phyloP scores from a whole-genome alignment of 2,113 vertebrate species.

The Lanius collurio region DNA sequence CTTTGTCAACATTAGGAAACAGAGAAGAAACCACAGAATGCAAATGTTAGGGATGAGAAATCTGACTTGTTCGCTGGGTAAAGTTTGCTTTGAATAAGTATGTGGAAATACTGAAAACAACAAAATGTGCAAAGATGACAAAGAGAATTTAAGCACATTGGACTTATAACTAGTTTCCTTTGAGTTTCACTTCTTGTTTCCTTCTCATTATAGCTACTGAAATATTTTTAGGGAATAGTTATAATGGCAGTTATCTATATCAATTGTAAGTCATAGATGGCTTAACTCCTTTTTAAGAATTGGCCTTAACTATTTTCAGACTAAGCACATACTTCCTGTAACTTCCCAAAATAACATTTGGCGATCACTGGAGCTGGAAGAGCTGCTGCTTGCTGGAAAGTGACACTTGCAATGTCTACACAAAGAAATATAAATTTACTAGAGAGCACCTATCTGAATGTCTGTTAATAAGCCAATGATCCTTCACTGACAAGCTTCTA shows the following conservation, averaged over 20 bases:
- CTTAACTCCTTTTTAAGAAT: conserved; percentile 13
- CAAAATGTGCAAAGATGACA: background rate
- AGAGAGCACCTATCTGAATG: background rate
- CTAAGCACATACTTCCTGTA: background rate
- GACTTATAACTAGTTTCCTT: background rate
- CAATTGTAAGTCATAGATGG: background rate
- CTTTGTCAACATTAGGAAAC: background rate
- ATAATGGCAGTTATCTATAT: background rate
- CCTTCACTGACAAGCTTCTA: background rate
- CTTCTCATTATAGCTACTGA: conserved; percentile 4
- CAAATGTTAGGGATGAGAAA: background rate
- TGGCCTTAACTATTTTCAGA: background rate
- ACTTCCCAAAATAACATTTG: conserved; percentile 1
- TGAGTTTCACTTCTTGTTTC: background rate
- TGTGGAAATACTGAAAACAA: background rate
- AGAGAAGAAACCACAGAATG: background rate
- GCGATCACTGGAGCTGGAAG: background rate
- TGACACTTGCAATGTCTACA: background rate
- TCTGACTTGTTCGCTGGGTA: background rate
- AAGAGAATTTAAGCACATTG: background rate
- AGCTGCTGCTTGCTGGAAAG: conserved; percentile 21
- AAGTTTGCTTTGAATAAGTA: background rate
- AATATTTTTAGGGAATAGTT: conserved; percentile 10
- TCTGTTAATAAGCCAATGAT: background rate
- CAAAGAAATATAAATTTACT: background rate